Base-by-base conservation (phyloP, 35 echinoderm and acorn worm genomes). In the Apostichopus parvimensis region DNA sequence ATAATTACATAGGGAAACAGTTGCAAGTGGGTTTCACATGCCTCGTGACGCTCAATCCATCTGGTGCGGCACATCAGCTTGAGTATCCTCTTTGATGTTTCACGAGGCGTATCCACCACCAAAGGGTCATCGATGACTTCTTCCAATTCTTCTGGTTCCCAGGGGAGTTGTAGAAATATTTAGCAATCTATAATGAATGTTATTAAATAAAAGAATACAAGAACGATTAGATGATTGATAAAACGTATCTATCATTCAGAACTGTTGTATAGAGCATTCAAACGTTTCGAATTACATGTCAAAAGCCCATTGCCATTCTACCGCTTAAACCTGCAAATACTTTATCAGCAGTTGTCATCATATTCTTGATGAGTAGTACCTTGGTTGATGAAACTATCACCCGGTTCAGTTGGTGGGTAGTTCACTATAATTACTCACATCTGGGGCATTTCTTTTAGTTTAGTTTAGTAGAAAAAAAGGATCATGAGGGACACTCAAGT, bases 101-200 rank as follows among this genome's bases (percentile, higher is more conserved):
- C 61, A 28, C 26, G 0, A 0, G 26, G 26, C 26, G 26, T 28
- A 28, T 71, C 66, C 66, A 13, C 66, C 10, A n/a, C 10, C 66
- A 71, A 1, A n/a, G 66, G n/a, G n/a, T 71, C 66, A 71, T 71
- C 66, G 10, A 71, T 71, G 10, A 71, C n/a, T n/a, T 71, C 10
- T 71, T 71, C 66, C 66, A 71, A 71, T 71, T 71, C 81, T 84
- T 25, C 53, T 84, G 81, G 55, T 84, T 84, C 5, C 12, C 34
- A 1, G 81, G 81, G n/a, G 20, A 34, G 18, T 84, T 84, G 81
- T 84, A 84, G 81, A 84, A 84, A 55, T 34, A 84, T 55, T 84
- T 84, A 55, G 81, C 81, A 55, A 84, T 14, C 53, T 84, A 55
- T 53, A 55, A 2, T 11, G 12, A 20, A 80, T 11, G n/a, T n/a